Evolutionary conservation across 1,140 invertebrate genomes (phyloP), one percentile per base, ranked within the genome.

Genomic region (Teleogryllus occipitalis): DNA sequence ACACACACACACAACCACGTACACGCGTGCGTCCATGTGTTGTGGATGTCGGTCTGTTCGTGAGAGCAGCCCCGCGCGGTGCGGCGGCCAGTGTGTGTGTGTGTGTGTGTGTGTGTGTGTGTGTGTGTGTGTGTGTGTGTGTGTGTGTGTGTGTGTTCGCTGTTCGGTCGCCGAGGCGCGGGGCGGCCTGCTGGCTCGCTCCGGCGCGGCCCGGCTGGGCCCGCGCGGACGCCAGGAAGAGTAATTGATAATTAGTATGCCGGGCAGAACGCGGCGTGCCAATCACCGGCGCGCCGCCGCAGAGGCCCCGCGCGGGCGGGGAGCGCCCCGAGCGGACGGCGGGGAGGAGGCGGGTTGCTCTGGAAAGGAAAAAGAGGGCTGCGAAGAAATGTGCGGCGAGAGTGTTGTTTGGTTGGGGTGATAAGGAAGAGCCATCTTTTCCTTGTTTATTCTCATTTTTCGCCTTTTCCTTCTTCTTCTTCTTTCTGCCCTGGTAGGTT

Each of bases 231-330:
- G 27, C 8, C n/a, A 18, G 73, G n/a, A 8, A 8, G 73, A 21
- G 75, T 76, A 76, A 76, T 39, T 8, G 75, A 76, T 76, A 76
- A 76, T 76, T 76, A 76, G 75, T 39, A 76, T 76, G 75, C 75
- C 39, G 27, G 22, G 15, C 22, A 76, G 75, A 76, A 0, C 8
- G 75, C 27, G 22, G 21, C 46, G 8, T 39, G 75, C 75, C 75
- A 76, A 27, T 76, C 75, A 76, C 46, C 7, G 22, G 21, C 8
- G 8, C 15, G 21, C 8, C 7, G 39, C 6, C 39, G 75, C 7
- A 8, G 75, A 14, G 12, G 8, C 75, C 14, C n/a, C 14, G 75
- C 15, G 8, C 21, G 46, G 21, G 8, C 12, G n/a, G 39, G 46
- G 47, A 76, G 27, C 75, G 54, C 48, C 46, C 8, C 46, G 49